phyloP scores from a whole-genome alignment of 2,888 invertebrate species.

The Hipparchia sbordonii region DNA sequence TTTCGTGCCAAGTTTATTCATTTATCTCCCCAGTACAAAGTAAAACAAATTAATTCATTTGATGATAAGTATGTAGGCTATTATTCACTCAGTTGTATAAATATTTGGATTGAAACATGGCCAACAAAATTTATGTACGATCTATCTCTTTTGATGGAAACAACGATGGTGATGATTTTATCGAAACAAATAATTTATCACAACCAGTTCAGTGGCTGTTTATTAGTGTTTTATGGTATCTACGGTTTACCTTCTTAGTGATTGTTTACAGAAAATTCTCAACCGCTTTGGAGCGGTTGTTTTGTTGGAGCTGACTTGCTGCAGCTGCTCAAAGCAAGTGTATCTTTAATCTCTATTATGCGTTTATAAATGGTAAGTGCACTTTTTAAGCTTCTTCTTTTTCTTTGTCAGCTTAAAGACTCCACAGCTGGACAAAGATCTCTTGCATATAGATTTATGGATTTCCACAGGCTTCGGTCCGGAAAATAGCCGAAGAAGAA shows the following conservation, averaged over 20 bases:
- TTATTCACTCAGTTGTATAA: slow-evolving; percentile 33
- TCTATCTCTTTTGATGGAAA: slow-evolving; percentile 18
- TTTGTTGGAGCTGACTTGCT: too few relatives aligned
- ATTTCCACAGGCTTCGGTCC: too few relatives aligned
- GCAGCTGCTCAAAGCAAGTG: too few relatives aligned
- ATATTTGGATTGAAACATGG: slow-evolving; percentile 36
- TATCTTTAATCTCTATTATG: too few relatives aligned
- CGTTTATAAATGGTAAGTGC: too few relatives aligned
- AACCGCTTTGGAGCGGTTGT: not conserved
- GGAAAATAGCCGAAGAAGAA: too few relatives aligned
- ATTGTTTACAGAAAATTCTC: not conserved
- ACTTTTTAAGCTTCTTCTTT: too few relatives aligned
- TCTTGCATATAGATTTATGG: too few relatives aligned
- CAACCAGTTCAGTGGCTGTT: slow-evolving; percentile 3
- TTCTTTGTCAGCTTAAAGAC: too few relatives aligned
- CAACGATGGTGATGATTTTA: slow-evolving; percentile 13
- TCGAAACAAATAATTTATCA: slow-evolving; percentile 10
- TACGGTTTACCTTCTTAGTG: not conserved
- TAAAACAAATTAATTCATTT: slow-evolving; percentile 35
- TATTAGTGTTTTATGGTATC: not conserved
- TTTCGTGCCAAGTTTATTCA: slow-evolving; percentile 36
- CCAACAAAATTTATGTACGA: slow-evolving; percentile 28
- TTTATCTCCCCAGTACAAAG: slow-evolving; percentile 35
- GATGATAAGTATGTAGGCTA: slow-evolving; percentile 31
- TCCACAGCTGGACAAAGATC: too few relatives aligned